phyloP scores from a whole-genome alignment of 2,113 vertebrate species.

The Ptychochromis oligacanthus region DNA sequence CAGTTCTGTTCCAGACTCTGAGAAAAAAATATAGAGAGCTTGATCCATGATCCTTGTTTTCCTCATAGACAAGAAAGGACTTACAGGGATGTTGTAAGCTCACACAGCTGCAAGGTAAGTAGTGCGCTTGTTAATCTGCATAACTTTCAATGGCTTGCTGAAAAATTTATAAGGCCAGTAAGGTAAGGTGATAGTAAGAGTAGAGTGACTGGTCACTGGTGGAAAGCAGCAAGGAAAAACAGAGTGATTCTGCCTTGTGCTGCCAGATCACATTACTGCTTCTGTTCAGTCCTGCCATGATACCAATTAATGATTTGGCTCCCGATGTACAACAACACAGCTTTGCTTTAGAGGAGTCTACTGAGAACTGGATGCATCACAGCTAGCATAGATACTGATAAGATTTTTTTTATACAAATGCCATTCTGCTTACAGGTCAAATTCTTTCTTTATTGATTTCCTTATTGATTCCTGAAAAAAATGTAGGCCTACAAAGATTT shows the following conservation, averaged over 20 bases:
- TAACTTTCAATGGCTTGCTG: constrained; percentile 67
- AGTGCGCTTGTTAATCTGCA: constrained; percentile 38
- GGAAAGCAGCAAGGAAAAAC: constrained; percentile 38
- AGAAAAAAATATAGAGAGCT: not conserved
- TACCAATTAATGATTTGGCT: constrained; percentile 77
- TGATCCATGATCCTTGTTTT: constrained; percentile 11
- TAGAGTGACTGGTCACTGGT: constrained; percentile 27
- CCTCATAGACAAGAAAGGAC: not conserved
- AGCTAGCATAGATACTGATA: not conserved
- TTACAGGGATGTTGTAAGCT: not conserved
- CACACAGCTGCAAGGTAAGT: constrained; percentile 10
- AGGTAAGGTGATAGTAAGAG: constrained; percentile 74
- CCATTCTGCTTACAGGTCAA: not conserved
- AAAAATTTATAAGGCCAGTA: constrained; percentile 76
- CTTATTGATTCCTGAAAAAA: not conserved
- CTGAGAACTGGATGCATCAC: not conserved
- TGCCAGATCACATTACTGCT: constrained; percentile 66
- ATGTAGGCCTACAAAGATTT: not conserved
- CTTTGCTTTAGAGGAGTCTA: constrained; percentile 57
- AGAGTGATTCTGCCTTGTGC: constrained; percentile 43
- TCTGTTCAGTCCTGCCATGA: constrained; percentile 65
- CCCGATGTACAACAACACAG: not conserved
- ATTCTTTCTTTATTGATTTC: not conserved
- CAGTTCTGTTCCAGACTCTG: not conserved
- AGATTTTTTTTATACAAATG: not conserved